These are phyloP conservation scores for Epizoanthus rinbou DNA, from an alignment of 92 coral and sea anemone genomes.

Conservation along the genomic window DNA sequence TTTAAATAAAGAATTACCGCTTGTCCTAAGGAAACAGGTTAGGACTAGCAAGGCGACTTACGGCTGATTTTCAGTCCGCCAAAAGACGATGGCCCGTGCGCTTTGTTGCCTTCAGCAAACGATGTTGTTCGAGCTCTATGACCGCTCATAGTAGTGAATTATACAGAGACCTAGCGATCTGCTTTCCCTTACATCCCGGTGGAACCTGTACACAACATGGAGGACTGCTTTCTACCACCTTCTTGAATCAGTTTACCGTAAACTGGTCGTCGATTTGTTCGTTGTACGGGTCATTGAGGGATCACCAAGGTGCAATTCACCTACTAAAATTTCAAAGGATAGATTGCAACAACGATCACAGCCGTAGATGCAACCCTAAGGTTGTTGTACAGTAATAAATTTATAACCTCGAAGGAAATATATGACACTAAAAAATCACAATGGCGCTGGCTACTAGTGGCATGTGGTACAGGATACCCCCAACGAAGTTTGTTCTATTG, in stretches of 20 bases:
- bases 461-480: constrained; percentile 99
- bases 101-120: constrained; percentile 92
- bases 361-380: constrained; percentile 44
- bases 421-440: constrained; percentile 93
- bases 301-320: constrained; percentile 2
- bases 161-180: constrained; percentile 57
- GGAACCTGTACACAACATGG: constrained; percentile 54
- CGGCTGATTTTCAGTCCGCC: constrained; percentile 99
- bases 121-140: constrained; percentile 99
- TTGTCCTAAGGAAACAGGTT: constrained; percentile 10
- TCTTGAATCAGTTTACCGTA: constrained; percentile 39
- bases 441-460: constrained; percentile 99
- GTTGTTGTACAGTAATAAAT: constrained; percentile 73
- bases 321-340: constrained; percentile 30
- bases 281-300: constrained; percentile 45
- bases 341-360: constrained; percentile 56
- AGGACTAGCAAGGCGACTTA: constrained; percentile 58
- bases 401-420: constrained; percentile 61
- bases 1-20: constrained; percentile 32
- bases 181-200: constrained; percentile 64
- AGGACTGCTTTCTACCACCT: constrained; percentile 26
- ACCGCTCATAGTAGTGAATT: constrained; percentile 88
- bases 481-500: constrained; percentile 96
- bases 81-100: constrained; percentile 85
- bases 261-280: constrained; percentile 45